Evolutionary conservation across 1,140 invertebrate species (phyloP), one percentile per base, ranked within the genome.

Genomic region (Anoplophora glabripennis): DNA sequence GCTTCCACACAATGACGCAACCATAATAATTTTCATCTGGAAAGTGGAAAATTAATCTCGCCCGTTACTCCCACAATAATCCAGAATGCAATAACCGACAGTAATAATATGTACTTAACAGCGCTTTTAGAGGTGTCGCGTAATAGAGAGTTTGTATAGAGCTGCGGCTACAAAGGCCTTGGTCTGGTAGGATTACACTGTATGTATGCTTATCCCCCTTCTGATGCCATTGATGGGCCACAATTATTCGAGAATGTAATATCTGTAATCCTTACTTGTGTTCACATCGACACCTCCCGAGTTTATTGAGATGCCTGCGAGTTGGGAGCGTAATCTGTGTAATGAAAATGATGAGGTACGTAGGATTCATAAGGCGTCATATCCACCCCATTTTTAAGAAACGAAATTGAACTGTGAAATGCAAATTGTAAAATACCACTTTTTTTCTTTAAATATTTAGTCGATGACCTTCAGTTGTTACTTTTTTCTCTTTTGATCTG

Each of bases 151-250:
- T 54, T 54, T 54, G 52, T 54, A 54, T 54, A 44, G 52, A 38
- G 7, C 35, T n/a, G 38, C 12, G 10, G 34, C 33, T 54, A 54
- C 52, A 54, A 54, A 54, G 37, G 52, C 52, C 15, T 54, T 54
- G 44, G 52, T 54, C 52, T 54, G 37, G 52, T 17, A 28, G 52
- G 52, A 54, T 54, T 54, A 54, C 52, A 21, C 52, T 44, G 52
- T 54, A 44, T 54, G 52, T 54, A 54, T 54, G 52, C 52, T 54
- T 54, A 54, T 54, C 52, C 52, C 52, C 44, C 52, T 54, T 44
- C 41, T 41, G 52, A 54, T 54, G 52, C 40, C 40, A 54, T 54
- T 54, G 52, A 54, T 54, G 52, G 49, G 52, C 52, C 52, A 44
- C 52, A 54, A 54, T 54, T 54, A 54, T 54, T 40, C 52, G n/a